Evolutionary conservation across 2,888 invertebrate species (phyloP), one percentile per base, ranked within the genome.

Genomic region (Calliphora vomitoria): DNA sequence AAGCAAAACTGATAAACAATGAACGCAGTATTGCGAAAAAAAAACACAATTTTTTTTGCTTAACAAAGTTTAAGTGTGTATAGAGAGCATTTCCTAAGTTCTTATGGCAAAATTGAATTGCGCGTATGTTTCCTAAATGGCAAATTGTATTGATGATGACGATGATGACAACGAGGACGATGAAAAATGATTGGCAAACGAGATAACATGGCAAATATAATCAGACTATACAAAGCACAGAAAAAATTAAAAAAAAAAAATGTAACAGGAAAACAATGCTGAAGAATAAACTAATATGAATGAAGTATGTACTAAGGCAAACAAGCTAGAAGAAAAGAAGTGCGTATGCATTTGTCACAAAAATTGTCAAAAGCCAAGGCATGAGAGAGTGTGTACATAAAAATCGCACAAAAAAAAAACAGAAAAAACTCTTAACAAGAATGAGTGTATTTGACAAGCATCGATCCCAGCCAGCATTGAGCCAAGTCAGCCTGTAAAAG

Each of bases 301-400:
- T 18, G n/a, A 83, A 64, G 64, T 53, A 13, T 5, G 53, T 20
- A 18, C 10, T 44, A 13, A 11, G 35, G 10, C 35, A 82, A 71
- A 71, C 55, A 66, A 64, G 47, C 71, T 50, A 44, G 69, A 60
- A 62, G 41, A 20, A 80, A 20, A 76, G 86, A 87, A 87, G 87
- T 85, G 87, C 87, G 87, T 87, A 85, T 85, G 87, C 87, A 85
- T 87, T 87, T 87, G 87, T 87, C 87, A 85, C 47, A 64, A 85
- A 87, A 87, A 84, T 81, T 87, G 80, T 81, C 76, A 81, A 44
- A 68, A 55, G 74, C 66, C 60, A 68, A 66, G 80, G 72, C 80
- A 35, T 13, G 3, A 74, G 44, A 47, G 55, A 15, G 71, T 55
- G 75, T 55, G 72, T 68, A 62, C 75, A 44, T 15, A 69, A 58